Base-by-base conservation (phyloP, 2,888 invertebrate genomes). In the Campoletis raptor region DNA sequence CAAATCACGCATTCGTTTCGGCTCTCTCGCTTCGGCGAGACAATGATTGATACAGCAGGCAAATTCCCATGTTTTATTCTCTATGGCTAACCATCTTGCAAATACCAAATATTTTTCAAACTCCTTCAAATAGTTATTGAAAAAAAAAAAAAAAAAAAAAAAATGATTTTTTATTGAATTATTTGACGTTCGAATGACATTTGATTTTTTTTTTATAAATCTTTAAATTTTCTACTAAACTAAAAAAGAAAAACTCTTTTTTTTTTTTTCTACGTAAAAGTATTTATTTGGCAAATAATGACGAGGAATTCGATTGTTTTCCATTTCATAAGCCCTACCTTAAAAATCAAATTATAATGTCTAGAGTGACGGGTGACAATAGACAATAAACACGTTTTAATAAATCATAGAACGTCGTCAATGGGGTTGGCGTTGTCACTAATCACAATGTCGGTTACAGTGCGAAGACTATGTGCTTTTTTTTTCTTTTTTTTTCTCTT, bases 41-140 rank as follows among this genome's bases (percentile, higher is more conserved):
- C 85, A 85, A 85, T 85, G 85, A 85, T 85, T 45, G 81, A 85
- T 85, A 61, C 78, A 72, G 45, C 78, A 72, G 45, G 21, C 48
- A 24, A 48, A 70, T 77, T 69, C 69, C 57, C 57, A 70, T 70
- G 45, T 82, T 57, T 24, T 61, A 61, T 54, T 61, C 66, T 57
- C 40, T 66, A 48, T 52, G 30, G 48, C 72, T 42, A 30, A 72
- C 48, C 48, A 40, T 30, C 54, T 64, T 7, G 72, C 24, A 40
- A 66, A 81, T 57, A 42, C 18, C 24, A 42, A 54, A 69, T 12
- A 21, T 48, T 64, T 66, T n/a, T 7, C 15, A 42, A n/a, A 45
- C 30, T 45, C 37, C 36, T 5, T 45, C 36, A 37, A 45, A n/a
- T 4, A 18, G 36, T 45, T 10, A 24, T 6, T 24, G 40, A 42